Percentiles rank a stretch among this genome's conserved stretches.
Evolutionary conservation across 53 echinoderm and acorn worm species (phyloP).

Genomic region (Echinometra lucunter): DNA sequence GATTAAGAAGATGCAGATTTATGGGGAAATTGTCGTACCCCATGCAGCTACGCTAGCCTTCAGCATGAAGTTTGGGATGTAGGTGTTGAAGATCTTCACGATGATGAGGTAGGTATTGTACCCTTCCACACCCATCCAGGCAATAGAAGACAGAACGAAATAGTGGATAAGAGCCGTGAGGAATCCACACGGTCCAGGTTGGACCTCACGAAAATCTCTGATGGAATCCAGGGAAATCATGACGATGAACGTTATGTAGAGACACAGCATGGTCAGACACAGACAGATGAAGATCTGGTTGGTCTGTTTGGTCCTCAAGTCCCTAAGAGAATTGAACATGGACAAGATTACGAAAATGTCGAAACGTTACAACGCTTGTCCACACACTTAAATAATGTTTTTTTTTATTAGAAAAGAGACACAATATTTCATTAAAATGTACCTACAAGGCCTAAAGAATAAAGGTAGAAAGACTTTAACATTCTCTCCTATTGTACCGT

Average conservation of each 20-base stretch:
- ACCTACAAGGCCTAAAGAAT: too few species aligned
- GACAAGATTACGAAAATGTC: not conserved
- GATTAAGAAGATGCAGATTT: not conserved
- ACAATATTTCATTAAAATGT: too few species aligned
- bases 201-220: constrained; percentile 1
- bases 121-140: constrained; percentile 85
- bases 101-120: constrained; percentile 78
- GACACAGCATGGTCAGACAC: constrained; percentile 73
- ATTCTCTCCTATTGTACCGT: too few species aligned
- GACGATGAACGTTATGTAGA: constrained; percentile 70
- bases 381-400: not conserved
- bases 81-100: constrained; percentile 74
- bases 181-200: constrained; percentile 66
- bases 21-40: constrained; percentile 63
- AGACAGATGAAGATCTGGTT: constrained; percentile 78
- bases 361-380: not conserved
- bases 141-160: constrained; percentile 78
- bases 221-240: constrained; percentile 76
- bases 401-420: too few species aligned
- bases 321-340: constrained; percentile 50
- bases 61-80: constrained; percentile 72
- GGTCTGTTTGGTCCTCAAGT: constrained; percentile 74
- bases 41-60: constrained; percentile 70
- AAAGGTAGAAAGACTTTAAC: too few species aligned
- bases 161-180: constrained; percentile 79